A percentile compares a stretch with the other conserved stretches of the same genome.
Conservation (phyloP, 2,888 invertebrate species). For the Epistrophe eligans region DNA sequence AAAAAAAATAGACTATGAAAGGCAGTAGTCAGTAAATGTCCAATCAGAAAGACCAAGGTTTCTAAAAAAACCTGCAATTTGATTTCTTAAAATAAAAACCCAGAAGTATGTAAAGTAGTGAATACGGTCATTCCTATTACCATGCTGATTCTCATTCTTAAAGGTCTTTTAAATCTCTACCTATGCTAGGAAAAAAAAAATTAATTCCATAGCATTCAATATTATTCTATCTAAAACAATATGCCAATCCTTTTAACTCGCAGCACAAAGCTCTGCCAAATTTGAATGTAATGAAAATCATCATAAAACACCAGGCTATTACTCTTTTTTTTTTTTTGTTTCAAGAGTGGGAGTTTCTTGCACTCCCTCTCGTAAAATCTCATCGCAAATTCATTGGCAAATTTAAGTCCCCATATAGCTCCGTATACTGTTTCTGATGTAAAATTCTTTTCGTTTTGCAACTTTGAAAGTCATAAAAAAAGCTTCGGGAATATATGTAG, state of each 20-base stretch:
- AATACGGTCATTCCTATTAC: no score
- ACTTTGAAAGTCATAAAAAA: slow-evolving; percentile 48
- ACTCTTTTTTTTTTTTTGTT: neutral
- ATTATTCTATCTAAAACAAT: slow-evolving; percentile 57
- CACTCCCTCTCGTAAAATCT: slow-evolving; percentile 10
- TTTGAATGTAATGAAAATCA: slow-evolving; percentile 61
- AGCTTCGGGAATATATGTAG: slow-evolving; percentile 41
- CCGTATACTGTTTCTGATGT: neutral
- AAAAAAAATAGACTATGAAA: no score
- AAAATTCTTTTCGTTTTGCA: slow-evolving; percentile 39
- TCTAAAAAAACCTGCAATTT: no score
- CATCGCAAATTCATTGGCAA: slow-evolving; percentile 69
- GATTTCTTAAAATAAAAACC: no score
- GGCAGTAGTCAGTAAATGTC: no score
- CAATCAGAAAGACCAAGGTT: no score
- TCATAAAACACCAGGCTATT: slow-evolving; percentile 52
- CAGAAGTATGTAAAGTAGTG: no score
- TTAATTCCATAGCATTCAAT: slow-evolving; percentile 3
- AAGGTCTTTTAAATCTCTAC: neutral
- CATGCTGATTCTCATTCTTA: neutral
- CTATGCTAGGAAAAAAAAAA: neutral
- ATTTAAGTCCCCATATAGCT: slow-evolving; percentile 16
- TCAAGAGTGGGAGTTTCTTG: neutral
- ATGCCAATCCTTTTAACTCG: slow-evolving; percentile 37
- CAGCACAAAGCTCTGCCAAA: slow-evolving; percentile 37